Evolutionary conservation across 2,113 vertebrate species (phyloP).

Genomic region (Columbina picui): DNA sequence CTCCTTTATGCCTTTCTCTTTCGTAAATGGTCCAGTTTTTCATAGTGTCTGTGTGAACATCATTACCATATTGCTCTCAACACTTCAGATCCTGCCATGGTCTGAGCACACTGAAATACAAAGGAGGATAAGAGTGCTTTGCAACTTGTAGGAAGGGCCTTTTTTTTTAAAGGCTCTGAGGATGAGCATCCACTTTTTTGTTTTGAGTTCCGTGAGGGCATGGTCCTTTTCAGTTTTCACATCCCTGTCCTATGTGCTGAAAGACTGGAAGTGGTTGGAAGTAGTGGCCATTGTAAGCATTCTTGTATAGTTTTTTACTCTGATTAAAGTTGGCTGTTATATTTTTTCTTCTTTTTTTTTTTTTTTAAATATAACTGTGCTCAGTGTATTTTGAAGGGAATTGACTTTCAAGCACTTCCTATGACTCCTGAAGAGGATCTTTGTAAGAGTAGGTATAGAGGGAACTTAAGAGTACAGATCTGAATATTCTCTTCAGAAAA

Average conservation of each 20-base stretch:
- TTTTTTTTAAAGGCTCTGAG: constrained; percentile 5
- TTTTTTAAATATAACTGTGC: neutral
- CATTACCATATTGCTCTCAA: constrained; percentile 27
- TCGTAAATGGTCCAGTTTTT: constrained; percentile 32
- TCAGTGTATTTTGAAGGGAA: neutral
- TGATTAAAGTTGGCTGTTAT: neutral
- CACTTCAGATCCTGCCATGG: neutral
- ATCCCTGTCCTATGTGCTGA: neutral
- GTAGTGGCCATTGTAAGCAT: neutral
- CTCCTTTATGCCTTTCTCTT: constrained; percentile 16
- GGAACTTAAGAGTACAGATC: neutral
- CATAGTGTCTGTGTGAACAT: constrained; percentile 22
- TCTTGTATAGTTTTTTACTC: constrained; percentile 4
- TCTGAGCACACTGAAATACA: neutral
- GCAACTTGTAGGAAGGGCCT: neutral
- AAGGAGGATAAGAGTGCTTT: neutral
- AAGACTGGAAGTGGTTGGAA: neutral
- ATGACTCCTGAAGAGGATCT: constrained; percentile 4
- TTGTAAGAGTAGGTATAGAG: neutral
- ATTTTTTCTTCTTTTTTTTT: neutral
- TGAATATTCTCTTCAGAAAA: constrained; percentile 1
- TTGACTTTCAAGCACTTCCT: constrained; percentile 48
- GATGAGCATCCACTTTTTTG: constrained; percentile 20
- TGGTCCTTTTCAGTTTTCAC: neutral
- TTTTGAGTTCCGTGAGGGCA: neutral